phyloP scores from a whole-genome alignment of 2,888 invertebrate species.

The Argynnis bischoffii region DNA sequence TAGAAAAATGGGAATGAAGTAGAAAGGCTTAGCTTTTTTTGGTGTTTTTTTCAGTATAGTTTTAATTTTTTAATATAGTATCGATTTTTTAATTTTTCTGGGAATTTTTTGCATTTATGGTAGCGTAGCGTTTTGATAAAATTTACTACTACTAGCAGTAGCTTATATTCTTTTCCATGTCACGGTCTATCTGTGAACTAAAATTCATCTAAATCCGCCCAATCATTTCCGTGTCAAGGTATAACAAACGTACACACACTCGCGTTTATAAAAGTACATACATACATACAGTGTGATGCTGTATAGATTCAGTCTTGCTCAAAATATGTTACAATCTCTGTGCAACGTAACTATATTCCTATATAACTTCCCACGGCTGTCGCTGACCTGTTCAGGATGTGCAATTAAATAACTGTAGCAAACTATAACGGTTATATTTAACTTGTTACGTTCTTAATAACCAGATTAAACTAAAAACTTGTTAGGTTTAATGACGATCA shows the following conservation, averaged over 20 bases:
- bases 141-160: too few relatives aligned
- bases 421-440: conserved; percentile 27
- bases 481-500: conserved; percentile 23
- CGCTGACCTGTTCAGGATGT: conserved; percentile 32
- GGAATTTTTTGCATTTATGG: too few relatives aligned
- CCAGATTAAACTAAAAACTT: conserved; percentile 25
- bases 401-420: conserved; percentile 34
- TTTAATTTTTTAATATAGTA: too few relatives aligned
- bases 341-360: conserved; percentile 6
- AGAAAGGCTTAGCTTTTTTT: conserved; percentile 9
- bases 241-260: too few relatives aligned
- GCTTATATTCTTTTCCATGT: too few relatives aligned
- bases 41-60: too few relatives aligned
- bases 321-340: conserved; percentile 16
- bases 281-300: background rate
- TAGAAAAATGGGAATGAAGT: conserved; percentile 21
- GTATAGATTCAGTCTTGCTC: background rate
- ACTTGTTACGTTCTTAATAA: conserved; percentile 25
- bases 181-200: too few relatives aligned
- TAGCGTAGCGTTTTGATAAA: too few relatives aligned
- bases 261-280: too few relatives aligned
- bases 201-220: too few relatives aligned
- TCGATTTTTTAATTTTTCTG: too few relatives aligned
- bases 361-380: conserved; percentile 30
- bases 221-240: too few relatives aligned